Percentiles rank a stretch among this genome's conserved stretches.
Evolutionary conservation across 1,140 invertebrate species (phyloP).

Genomic region (Fopius arisanus): DNA sequence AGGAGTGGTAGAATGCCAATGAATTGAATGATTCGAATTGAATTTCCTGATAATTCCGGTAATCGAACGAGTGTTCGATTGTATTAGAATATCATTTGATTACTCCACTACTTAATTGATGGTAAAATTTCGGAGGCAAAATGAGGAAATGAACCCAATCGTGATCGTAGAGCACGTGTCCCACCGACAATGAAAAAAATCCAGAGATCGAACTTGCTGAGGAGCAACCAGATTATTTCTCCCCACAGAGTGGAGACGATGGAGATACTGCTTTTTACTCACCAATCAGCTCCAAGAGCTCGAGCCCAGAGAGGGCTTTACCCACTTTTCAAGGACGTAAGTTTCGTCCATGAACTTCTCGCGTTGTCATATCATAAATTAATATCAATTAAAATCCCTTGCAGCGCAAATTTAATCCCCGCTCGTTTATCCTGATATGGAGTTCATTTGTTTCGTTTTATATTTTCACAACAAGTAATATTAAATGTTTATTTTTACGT

Average conservation of each 20-base stretch:
- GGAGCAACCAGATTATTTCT: conserved; percentile 39
- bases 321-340: conserved; percentile 43
- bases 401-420: too few species aligned
- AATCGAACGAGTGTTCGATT: too few species aligned
- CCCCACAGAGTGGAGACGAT: conserved; percentile 42
- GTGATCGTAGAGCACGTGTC: conserved; percentile 31
- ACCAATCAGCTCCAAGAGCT: conserved; percentile 52
- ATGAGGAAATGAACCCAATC: conserved; percentile 21
- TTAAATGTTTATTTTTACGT: too few species aligned
- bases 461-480: too few species aligned
- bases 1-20: too few species aligned
- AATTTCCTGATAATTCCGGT: too few species aligned
- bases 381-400: background rate
- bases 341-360: conserved; percentile 30
- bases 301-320: conserved; percentile 44
- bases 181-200: conserved; percentile 16
- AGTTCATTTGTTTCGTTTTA: too few species aligned
- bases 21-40: too few species aligned
- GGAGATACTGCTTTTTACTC: conserved; percentile 51
- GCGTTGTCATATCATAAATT: background rate
- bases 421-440: too few species aligned
- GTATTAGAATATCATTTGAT: too few species aligned
- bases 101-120: background rate
- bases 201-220: conserved; percentile 36
- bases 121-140: background rate